Evolutionary conservation across 2,113 vertebrate genomes (phyloP).

Genomic region (Catharus minimus): DNA sequence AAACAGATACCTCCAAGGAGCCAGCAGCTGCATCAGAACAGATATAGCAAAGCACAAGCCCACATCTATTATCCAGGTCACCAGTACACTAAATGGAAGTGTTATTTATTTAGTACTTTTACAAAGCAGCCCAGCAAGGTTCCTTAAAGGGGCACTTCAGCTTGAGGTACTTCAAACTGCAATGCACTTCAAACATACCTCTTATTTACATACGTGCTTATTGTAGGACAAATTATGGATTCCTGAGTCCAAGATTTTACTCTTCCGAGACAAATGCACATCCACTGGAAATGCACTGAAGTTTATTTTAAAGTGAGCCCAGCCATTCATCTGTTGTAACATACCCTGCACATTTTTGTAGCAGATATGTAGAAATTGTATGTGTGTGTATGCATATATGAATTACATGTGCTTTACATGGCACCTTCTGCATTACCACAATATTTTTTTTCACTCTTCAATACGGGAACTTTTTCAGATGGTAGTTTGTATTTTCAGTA

Average conservation of each 20-base stretch:
- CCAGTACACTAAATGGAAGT: constrained; percentile 32
- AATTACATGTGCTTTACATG: neutral
- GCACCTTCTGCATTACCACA: neutral
- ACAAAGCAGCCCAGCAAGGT: constrained; percentile 15
- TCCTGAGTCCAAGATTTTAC: neutral
- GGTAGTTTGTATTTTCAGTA: neutral
- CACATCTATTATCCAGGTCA: constrained; percentile 49
- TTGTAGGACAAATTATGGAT: neutral
- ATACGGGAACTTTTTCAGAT: neutral
- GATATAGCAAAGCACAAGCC: constrained; percentile 17
- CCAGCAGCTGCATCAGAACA: constrained; percentile 48
- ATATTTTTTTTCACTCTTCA: neutral
- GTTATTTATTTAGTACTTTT: constrained; percentile 41
- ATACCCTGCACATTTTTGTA: neutral
- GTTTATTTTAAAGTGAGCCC: neutral
- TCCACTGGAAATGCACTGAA: neutral
- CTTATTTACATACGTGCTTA: neutral
- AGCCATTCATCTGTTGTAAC: neutral
- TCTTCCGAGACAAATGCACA: neutral
- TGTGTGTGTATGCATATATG: too few relatives aligned
- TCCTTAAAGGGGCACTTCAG: constrained; percentile 26
- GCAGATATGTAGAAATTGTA: neutral
- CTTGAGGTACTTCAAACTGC: neutral
- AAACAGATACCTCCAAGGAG: constrained; percentile 54
- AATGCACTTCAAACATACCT: neutral